A percentile compares a stretch with the other conserved stretches of the same genome.
phyloP scores from a whole-genome alignment of 2,113 vertebrate genomes.

The Pelvicachromis taeniatus region DNA sequence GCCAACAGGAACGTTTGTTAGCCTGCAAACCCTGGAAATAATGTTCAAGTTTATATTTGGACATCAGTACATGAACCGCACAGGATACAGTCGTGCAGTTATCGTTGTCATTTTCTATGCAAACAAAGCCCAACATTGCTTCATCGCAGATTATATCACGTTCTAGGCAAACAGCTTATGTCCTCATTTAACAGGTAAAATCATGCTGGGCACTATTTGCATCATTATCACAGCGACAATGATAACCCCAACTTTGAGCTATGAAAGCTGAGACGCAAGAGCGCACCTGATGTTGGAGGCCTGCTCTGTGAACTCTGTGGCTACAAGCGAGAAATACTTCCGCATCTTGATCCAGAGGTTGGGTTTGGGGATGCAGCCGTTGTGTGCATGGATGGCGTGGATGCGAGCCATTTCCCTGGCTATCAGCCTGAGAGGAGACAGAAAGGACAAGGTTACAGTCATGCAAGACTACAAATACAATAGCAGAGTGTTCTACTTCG shows the following conservation, averaged over 20 bases:
- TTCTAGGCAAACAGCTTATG: not conserved
- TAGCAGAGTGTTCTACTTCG: not conserved
- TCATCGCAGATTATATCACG: not conserved
- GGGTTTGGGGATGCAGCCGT: conserved; percentile 90
- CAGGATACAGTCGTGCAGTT: not conserved
- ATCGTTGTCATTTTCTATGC: not conserved
- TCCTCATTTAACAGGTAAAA: not conserved
- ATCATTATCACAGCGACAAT: not conserved
- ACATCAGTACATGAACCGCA: not conserved
- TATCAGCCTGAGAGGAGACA: conserved; percentile 77
- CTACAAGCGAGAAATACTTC: conserved; percentile 89
- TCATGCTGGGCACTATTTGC: not conserved
- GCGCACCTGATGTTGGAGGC: conserved; percentile 80
- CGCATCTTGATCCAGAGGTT: conserved; percentile 92
- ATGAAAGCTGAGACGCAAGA: not conserved
- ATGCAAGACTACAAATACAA: not conserved
- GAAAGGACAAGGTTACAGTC: not conserved
- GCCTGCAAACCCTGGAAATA: not conserved
- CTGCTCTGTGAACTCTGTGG: conserved; percentile 83
- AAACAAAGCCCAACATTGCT: not conserved
- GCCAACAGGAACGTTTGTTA: not conserved
- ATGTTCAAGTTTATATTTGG: not conserved
- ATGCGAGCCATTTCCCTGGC: conserved; percentile 93
- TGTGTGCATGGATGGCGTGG: conserved; percentile 90
- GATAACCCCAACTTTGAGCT: not conserved